Evolutionary conservation across 2,797 vertebrate species (phyloP), one percentile per base, ranked within the genome.

Genomic region (Enteromius mattozi): DNA sequence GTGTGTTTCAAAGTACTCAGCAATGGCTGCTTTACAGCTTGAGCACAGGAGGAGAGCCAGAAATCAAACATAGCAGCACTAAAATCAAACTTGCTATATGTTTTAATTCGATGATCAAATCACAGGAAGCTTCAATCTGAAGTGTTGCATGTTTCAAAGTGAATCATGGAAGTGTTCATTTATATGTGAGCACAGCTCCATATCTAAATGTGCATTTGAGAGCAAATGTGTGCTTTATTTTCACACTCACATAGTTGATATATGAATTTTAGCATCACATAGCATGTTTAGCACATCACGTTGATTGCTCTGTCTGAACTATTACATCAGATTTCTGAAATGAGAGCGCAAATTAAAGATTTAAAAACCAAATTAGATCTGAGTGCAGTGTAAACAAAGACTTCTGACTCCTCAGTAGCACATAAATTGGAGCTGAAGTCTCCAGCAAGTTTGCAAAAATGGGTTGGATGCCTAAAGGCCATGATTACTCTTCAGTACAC

Each of bases 361-460:
- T 54, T 37, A 49, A 35, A 75, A n/a, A 75, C 2, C 17, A 75
- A 37, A 56, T 54, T 33, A 17, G 16, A 51, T 33, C 17, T 7
- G 47, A 33, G 71, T 2, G 27, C 71, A 51, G 47, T 51, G 47
- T 51, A 51, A 74, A 74, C 47, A 51, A 51, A 51, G 71, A 35
- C 47, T 75, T 75, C 47, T 75, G 47, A 75, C 7, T 59, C 19
- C 71, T 51, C 35, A n/a, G 49, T 16, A 37, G 51, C 33, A 24
- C 51, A 59, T 59, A 42, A 42, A 77, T 77, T 35, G 74, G 51
- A 59, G 74, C 51, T 16, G 51, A 77, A 77, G 74, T 59, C 51
- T 40, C 49, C 13, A 77, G 74, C 13, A 77, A 40, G 51, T 77
- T 59, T 77, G 75, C 35, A 59, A 6, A 42, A 77, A 59, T 42